These are phyloP conservation scores for Patella ulyssiponensis DNA, from an alignment of 2,888 invertebrate species.

Conservation along the genomic window DNA sequence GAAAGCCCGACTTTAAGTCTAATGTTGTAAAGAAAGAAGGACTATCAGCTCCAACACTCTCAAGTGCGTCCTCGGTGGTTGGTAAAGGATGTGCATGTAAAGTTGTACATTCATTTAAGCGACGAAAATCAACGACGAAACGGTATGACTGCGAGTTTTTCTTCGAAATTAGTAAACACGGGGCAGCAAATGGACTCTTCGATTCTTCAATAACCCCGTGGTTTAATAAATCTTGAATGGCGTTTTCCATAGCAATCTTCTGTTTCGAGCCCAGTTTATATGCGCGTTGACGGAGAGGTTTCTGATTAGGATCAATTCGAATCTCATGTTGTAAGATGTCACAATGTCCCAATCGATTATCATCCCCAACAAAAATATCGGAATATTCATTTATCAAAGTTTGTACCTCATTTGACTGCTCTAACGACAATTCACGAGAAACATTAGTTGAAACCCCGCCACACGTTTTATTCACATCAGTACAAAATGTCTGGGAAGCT, in stretches of 20 bases:
- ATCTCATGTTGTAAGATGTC: too few species aligned
- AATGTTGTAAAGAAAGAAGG: too few species aligned
- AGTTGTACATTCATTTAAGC: conserved; percentile 11
- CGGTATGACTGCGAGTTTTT: conserved; percentile 5
- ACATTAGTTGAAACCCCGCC: not conserved
- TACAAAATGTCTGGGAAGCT: too few species aligned
- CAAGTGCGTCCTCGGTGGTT: conserved; percentile 4
- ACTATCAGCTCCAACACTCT: too few species aligned
- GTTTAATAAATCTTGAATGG: too few species aligned
- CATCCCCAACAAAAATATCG: not conserved
- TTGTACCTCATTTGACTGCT: not conserved
- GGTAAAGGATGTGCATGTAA: conserved; percentile 12
- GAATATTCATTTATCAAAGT: conserved; percentile 15
- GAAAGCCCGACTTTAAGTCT: too few species aligned
- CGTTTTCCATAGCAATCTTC: too few species aligned
- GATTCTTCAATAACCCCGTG: conserved; percentile 18
- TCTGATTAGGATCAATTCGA: too few species aligned
- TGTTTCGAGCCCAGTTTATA: too few species aligned
- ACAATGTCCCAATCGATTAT: conserved; percentile 14
- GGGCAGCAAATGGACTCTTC: conserved; percentile 13
- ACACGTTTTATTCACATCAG: too few species aligned
- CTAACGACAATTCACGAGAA: not conserved
- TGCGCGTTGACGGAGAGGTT: too few species aligned
- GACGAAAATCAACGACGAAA: conserved; percentile 9
- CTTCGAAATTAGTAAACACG: conserved; percentile 9